Conservation (phyloP, 2,797 vertebrate genomes). For the Ibycter americanus region DNA sequence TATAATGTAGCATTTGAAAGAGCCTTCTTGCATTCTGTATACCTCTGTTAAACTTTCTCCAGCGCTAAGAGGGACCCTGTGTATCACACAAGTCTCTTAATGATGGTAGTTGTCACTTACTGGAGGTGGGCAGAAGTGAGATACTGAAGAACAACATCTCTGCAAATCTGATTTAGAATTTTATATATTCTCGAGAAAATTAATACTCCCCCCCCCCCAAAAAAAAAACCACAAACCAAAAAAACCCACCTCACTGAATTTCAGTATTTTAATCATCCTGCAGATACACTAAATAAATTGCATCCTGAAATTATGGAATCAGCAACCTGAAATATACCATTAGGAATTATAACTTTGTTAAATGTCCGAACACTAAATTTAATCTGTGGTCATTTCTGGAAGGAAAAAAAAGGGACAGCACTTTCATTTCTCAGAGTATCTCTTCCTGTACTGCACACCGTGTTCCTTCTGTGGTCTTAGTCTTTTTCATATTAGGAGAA, state of each 20-base stretch:
- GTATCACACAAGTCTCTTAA: neutral
- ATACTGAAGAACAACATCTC: neutral
- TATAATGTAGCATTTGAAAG: conserved; percentile 16
- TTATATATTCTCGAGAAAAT: neutral
- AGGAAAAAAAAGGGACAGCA: neutral
- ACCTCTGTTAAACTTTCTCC: neutral
- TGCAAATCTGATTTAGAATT: neutral
- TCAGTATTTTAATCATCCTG: neutral
- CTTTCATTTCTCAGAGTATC: neutral
- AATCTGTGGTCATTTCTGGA: neutral
- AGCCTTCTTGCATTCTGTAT: neutral
- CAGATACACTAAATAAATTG: neutral
- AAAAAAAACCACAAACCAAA: too few relatives aligned
- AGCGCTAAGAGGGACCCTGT: neutral
- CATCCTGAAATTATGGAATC: neutral
- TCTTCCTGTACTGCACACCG: neutral
- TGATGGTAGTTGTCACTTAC: neutral
- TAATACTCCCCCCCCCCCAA: neutral
- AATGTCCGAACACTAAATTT: neutral
- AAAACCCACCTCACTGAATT: neutral
- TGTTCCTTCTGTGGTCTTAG: neutral
- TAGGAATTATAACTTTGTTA: neutral
- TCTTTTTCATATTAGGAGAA: neutral
- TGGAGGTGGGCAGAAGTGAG: neutral
- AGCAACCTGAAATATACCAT: neutral